Conservation (phyloP, 2,888 invertebrate species). For the Cepaea hortensis region DNA sequence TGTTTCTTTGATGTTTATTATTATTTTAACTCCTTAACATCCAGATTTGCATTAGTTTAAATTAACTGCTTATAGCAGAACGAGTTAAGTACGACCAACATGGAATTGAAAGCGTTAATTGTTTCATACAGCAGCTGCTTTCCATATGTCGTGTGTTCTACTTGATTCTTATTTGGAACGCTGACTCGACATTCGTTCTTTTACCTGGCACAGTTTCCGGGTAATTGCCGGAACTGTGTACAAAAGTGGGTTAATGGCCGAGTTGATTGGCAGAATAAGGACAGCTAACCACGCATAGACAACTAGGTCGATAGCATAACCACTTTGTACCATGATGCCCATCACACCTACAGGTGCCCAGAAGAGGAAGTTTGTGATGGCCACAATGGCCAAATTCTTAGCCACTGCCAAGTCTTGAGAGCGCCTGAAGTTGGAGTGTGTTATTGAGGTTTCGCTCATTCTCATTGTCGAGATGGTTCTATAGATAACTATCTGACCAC, state of each 20-base stretch:
- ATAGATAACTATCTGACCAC: background rate
- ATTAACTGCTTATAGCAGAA: too few species aligned
- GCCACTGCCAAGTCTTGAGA: slow-evolving; percentile 61
- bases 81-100: too few species aligned
- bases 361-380: slow-evolving; percentile 67
- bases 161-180: too few species aligned
- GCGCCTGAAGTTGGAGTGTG: slow-evolving; percentile 37
- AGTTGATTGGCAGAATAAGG: slow-evolving; percentile 12
- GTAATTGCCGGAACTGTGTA: slow-evolving; percentile 1
- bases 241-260: slow-evolving; percentile 10
- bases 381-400: slow-evolving; percentile 67
- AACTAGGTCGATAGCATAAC: background rate
- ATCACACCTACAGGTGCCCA: slow-evolving; percentile 64
- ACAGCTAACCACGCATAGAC: slow-evolving; percentile 14
- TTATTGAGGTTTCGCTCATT: background rate
- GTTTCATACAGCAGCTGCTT: too few species aligned
- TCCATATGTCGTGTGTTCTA: too few species aligned
- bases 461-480: slow-evolving; percentile 9
- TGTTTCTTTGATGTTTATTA: too few species aligned
- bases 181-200: background rate
- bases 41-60: too few species aligned
- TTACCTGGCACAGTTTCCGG: background rate
- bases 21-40: too few species aligned
- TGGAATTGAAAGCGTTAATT: too few species aligned
- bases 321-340: slow-evolving; percentile 26